Evolutionary conservation across 1,140 invertebrate species (phyloP), one percentile per base, ranked within the genome.

Genomic region (Drosophila kikkawai): DNA sequence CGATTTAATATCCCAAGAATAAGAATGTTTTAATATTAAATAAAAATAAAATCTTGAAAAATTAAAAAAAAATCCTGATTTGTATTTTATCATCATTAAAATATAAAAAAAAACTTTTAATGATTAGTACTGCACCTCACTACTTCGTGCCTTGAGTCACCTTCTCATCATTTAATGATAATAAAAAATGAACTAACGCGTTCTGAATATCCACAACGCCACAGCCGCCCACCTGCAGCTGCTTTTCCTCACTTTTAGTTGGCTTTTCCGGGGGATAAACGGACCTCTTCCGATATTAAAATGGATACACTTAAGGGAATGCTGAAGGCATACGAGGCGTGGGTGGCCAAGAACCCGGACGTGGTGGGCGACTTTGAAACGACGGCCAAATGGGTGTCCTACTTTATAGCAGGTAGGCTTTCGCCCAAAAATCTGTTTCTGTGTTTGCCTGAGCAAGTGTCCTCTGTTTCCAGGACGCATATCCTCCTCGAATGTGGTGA

Each of bases 401-500:
- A 96, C 87, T 96, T 96, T 80, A 94, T 96, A 36, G 96, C 96
- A 75, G 96, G 96, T 94, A 94, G 2, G 34, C 7, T 39, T 39
- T n/a, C 11, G 26, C 9, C 13, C 13, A n/a, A 11, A 26, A 39
- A 26, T 56, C 19, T 15, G 19, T 22, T 22, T 22, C 22, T 22
- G 22, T 12, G 48, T 12, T 51, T 34, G n/a, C 29, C 13, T 37
- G 26, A 8, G 39, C 17, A 45, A 32, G 11, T 34, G 17, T 34
- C 0, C 29, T 34, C 3, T 17, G 50, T 4, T 48, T 60, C n/a
- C 78, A 96, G 96, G 95, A 44, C 93, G 95, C 76, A 95, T 97
- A 53, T 95, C 96, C 50, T 95, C 96, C 91, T 97, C 97, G 2
- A 95, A 95, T 37, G 94, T 97, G 22, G 88, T 96, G 1, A 96